phyloP scores from a whole-genome alignment of 2,888 invertebrate species.

The Arctia plantaginis region DNA sequence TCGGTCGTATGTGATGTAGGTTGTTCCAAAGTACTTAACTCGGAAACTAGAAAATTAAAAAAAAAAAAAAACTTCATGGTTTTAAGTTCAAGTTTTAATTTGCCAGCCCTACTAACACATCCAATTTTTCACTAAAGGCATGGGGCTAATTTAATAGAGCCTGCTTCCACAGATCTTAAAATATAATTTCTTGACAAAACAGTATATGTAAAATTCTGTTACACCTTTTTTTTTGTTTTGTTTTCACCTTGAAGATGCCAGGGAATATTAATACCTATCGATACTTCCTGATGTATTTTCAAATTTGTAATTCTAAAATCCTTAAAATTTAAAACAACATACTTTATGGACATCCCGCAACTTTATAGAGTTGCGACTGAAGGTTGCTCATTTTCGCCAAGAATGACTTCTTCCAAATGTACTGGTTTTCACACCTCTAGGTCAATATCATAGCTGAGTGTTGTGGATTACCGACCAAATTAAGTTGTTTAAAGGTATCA shows the following conservation, averaged over 20 bases:
- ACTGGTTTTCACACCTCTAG: background rate
- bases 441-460: background rate
- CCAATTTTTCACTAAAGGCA: no score
- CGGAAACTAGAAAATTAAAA: constrained; percentile 3
- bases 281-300: background rate
- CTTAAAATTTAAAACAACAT: background rate
- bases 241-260: background rate
- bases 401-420: background rate
- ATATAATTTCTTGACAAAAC: background rate
- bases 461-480: background rate
- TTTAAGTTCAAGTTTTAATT: no score
- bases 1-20: background rate
- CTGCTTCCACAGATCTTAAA: background rate
- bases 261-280: background rate
- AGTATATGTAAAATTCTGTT: background rate
- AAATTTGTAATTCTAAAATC: background rate
- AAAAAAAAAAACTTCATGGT: background rate
- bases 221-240: no score
- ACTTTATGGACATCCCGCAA: background rate
- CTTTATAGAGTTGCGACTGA: background rate
- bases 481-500: background rate
- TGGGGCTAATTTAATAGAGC: no score
- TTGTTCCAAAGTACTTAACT: background rate
- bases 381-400: background rate
- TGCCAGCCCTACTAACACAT: background rate